A percentile compares a stretch with the other conserved stretches of the same genome.
Evolutionary conservation across 2,888 invertebrate genomes (phyloP).

Genomic region (Mycalesis mineus): DNA sequence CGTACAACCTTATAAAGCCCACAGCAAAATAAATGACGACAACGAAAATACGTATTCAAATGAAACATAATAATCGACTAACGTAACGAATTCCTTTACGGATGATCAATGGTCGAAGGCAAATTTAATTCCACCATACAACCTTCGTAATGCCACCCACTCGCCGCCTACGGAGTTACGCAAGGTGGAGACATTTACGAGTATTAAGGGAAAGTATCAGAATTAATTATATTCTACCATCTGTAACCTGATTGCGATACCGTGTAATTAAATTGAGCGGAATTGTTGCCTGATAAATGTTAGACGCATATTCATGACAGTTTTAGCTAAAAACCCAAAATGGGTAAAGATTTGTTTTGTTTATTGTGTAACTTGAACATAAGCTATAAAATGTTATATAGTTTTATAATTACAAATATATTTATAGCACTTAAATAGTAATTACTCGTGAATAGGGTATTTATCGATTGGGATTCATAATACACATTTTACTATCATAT

Average conservation of each 20-base stretch:
- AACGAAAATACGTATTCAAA: conserved; percentile 9
- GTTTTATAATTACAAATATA: too few species aligned
- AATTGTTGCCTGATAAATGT: conserved; percentile 2
- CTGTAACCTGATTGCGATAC: conserved; percentile 19
- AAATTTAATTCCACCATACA: conserved; percentile 17
- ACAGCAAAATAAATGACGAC: conserved; percentile 3
- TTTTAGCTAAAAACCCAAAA: neutral
- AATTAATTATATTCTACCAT: conserved; percentile 30
- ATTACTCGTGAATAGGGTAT: too few species aligned
- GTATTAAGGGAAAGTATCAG: conserved; percentile 33
- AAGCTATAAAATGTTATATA: too few species aligned
- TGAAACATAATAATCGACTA: conserved; percentile 2
- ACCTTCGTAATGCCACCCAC: conserved; percentile 40
- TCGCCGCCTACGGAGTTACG: conserved; percentile 33
- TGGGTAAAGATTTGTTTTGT: neutral
- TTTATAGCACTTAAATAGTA: too few species aligned
- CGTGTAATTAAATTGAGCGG: conserved; percentile 5
- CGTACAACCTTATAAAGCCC: neutral
- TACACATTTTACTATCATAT: too few species aligned
- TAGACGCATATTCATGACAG: neutral
- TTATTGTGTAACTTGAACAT: too few species aligned
- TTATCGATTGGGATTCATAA: too few species aligned
- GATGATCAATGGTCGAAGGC: conserved; percentile 23
- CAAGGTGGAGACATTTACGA: conserved; percentile 30
- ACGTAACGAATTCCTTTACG: conserved; percentile 21